A percentile compares a stretch with the other conserved stretches of the same genome.
Conservation (phyloP, 2,797 vertebrate species). For the Enteromius mattozi region DNA sequence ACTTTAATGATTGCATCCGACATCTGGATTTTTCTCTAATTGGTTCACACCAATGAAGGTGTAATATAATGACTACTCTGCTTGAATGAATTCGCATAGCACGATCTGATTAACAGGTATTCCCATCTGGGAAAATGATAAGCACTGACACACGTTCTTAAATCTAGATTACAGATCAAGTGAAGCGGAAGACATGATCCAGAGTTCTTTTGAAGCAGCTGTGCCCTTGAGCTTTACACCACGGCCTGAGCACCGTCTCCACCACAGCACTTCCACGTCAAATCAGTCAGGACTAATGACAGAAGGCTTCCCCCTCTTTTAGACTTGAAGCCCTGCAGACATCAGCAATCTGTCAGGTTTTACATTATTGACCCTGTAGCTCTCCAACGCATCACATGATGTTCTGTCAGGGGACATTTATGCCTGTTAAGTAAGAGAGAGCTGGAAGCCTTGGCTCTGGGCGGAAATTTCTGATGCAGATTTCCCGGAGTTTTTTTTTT, state of each 20-base stretch:
- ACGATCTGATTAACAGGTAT: constrained; percentile 1
- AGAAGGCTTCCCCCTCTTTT: constrained; percentile 15
- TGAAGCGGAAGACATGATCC: constrained; percentile 26
- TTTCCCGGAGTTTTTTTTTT: constrained; percentile 3
- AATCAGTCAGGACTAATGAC: constrained; percentile 35
- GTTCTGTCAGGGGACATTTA: constrained; percentile 8
- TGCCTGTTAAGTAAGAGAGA: constrained; percentile 22
- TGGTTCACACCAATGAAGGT: constrained; percentile 26
- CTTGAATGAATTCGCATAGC: background rate
- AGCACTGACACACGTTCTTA: constrained; percentile 19
- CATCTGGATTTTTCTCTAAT: constrained; percentile 41
- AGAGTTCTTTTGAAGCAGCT: constrained; percentile 29
- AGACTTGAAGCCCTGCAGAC: constrained; percentile 28
- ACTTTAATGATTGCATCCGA: constrained; percentile 33
- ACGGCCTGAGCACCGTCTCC: background rate
- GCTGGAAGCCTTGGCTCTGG: constrained; percentile 10
- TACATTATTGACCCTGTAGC: constrained; percentile 50
- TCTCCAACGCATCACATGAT: constrained; percentile 39
- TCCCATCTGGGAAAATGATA: background rate
- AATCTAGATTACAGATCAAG: constrained; percentile 23
- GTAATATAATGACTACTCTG: constrained; percentile 17
- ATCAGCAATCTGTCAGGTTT: constrained; percentile 46
- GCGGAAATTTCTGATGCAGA: background rate
- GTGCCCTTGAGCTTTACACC: constrained; percentile 31
- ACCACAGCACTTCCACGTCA: constrained; percentile 41